Percentiles rank a stretch among this genome's conserved stretches.
These are phyloP conservation scores for Proterorhinus semilunaris DNA, from an alignment of 2,113 vertebrate species.

Conservation along the genomic window DNA sequence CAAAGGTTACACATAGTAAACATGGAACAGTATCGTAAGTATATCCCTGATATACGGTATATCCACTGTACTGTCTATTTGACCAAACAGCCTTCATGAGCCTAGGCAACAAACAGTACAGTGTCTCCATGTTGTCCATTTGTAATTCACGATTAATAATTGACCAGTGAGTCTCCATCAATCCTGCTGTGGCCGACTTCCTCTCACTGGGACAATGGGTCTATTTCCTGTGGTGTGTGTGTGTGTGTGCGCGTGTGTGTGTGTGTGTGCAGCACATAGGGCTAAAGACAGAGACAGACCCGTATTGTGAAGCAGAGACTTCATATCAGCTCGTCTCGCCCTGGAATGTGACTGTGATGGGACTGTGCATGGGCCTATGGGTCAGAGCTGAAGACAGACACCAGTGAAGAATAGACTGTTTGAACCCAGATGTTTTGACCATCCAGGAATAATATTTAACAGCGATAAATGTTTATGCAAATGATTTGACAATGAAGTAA, in stretches of 20 bases:
- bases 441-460: background rate
- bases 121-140: conserved; percentile 35
- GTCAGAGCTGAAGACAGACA: conserved; percentile 13
- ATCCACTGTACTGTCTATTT: conserved; percentile 30
- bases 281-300: conserved; percentile 42
- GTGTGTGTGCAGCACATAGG: conserved; percentile 3
- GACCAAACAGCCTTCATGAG: conserved; percentile 24
- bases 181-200: conserved; percentile 55
- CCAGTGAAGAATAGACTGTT: background rate
- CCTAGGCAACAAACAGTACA: conserved; percentile 13
- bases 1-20: too few species aligned
- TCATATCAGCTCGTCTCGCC: conserved; percentile 42
- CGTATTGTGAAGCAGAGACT: conserved; percentile 56
- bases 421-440: background rate
- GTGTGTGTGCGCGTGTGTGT: conserved; percentile 22
- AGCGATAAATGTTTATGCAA: too few species aligned
- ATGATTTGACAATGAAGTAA: too few species aligned
- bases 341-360: conserved; percentile 38
- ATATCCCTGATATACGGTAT: conserved; percentile 13
- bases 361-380: conserved; percentile 27
- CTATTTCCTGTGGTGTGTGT: conserved; percentile 56
- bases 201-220: conserved; percentile 66
- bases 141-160: conserved; percentile 64
- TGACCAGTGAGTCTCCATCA: conserved; percentile 52
- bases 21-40: background rate